These are phyloP conservation scores for Netelia virgata DNA, from an alignment of 2,888 invertebrate species.

Conservation along the genomic window DNA sequence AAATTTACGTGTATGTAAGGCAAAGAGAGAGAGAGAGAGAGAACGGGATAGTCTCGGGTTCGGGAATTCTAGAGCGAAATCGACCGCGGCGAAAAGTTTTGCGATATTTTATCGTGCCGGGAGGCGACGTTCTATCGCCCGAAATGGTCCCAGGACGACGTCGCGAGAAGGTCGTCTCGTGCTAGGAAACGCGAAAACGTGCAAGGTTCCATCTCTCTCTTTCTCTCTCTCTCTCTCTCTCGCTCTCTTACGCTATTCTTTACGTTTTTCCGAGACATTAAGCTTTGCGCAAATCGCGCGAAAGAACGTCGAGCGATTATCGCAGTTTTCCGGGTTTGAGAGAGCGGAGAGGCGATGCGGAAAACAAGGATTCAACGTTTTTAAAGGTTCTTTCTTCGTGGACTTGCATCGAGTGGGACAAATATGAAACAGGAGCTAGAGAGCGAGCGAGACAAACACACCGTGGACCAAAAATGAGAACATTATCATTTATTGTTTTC, in stretches of 20 bases:
- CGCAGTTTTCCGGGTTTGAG: background rate
- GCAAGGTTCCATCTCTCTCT: background rate
- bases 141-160: slow-evolving; percentile 32
- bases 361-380: slow-evolving; percentile 42
- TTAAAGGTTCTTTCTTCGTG: background rate
- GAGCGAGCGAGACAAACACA: background rate
- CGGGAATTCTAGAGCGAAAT: slow-evolving; percentile 60
- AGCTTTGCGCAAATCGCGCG: slow-evolving; percentile 34
- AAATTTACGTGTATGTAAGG: slow-evolving; percentile 1
- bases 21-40: background rate
- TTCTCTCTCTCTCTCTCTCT: background rate
- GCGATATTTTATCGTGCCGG: slow-evolving; percentile 63
- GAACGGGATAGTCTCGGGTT: slow-evolving; percentile 20
- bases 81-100: slow-evolving; percentile 62
- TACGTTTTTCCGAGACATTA: slow-evolving; percentile 60
- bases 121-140: slow-evolving; percentile 39
- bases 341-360: slow-evolving; percentile 4
- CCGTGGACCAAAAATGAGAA: background rate
- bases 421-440: background rate
- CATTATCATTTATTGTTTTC: slow-evolving; percentile 3
- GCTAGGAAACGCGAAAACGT: slow-evolving; percentile 34
- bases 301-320: slow-evolving; percentile 58
- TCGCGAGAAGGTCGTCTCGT: background rate
- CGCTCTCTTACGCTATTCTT: slow-evolving; percentile 45
- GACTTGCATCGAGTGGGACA: background rate